A percentile compares a stretch with the other conserved stretches of the same genome.
These are phyloP conservation scores for Loriculus beryllinus DNA, from an alignment of 2,797 vertebrate genomes.

Conservation along the genomic window DNA sequence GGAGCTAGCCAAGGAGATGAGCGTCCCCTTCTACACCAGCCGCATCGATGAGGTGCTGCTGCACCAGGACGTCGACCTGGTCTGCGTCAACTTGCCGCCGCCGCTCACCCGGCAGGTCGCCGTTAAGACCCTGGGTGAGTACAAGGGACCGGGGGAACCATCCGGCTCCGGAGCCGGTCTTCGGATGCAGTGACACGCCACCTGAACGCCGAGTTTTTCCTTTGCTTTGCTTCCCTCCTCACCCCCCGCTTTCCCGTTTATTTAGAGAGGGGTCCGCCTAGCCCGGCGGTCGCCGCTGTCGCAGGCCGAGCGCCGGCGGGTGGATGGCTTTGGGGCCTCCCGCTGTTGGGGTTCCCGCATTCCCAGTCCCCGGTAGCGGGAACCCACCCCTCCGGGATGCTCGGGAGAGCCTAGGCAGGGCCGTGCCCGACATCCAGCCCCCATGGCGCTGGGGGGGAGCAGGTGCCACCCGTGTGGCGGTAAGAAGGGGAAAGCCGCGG, in stretches of 20 bases:
- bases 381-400: neutral
- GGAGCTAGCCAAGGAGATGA: slow-evolving; percentile 97
- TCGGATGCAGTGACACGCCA: neutral
- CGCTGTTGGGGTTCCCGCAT: neutral
- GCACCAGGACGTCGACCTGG: slow-evolving; percentile 95
- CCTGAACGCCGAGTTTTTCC: neutral
- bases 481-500: neutral
- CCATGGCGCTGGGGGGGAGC: neutral
- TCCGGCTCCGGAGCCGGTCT: neutral
- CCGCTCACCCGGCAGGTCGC: slow-evolving; percentile 95
- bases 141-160: neutral
- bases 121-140: slow-evolving; percentile 94
- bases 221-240: neutral
- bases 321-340: neutral
- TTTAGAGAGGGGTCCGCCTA: neutral
- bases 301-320: neutral
- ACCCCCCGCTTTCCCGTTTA: neutral
- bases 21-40: slow-evolving; percentile 95
- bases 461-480: neutral
- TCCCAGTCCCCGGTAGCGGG: neutral
- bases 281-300: neutral
- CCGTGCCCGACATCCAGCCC: neutral
- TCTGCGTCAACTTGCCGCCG: slow-evolving; percentile 97
- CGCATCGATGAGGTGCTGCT: slow-evolving; percentile 97
- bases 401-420: neutral